These are phyloP conservation scores for Tetramorium simillimum DNA, from an alignment of 1,140 invertebrate genomes.

Conservation along the genomic window DNA sequence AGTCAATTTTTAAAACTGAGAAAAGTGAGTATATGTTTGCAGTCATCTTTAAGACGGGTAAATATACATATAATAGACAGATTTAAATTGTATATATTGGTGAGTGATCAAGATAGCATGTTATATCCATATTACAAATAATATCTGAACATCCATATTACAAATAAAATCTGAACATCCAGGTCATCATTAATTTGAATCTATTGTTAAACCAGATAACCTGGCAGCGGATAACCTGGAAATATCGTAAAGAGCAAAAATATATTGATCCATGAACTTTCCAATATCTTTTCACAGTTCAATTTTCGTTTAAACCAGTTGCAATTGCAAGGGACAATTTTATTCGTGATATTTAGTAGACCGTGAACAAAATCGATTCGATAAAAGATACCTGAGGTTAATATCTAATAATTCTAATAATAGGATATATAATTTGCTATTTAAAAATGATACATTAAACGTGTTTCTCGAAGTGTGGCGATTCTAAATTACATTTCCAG, in stretches of 20 bases:
- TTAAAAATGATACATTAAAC: background rate
- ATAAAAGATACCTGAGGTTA: background rate
- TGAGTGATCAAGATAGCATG: background rate
- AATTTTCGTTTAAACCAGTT: conserved; percentile 23
- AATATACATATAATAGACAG: background rate
- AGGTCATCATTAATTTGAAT: conserved; percentile 43
- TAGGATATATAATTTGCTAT: background rate
- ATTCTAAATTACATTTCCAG: background rate
- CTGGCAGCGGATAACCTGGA: conserved; percentile 35
- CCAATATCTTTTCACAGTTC: conserved; percentile 23
- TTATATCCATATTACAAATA: background rate
- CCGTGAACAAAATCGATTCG: background rate
- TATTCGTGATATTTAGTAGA: conserved; percentile 8
- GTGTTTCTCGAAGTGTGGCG: background rate
- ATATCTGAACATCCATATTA: conserved; percentile 16
- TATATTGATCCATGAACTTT: conserved; percentile 45
- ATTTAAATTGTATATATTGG: background rate
- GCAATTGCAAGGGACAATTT: background rate
- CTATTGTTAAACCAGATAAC: conserved; percentile 48
- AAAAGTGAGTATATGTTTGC: background rate
- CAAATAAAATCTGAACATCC: conserved; percentile 8
- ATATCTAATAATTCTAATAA: background rate
- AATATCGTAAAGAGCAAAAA: conserved; percentile 25
- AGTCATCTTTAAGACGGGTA: background rate
- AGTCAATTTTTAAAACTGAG: background rate